Evolutionary conservation across 2,888 invertebrate genomes (phyloP).

Genomic region (Conus canariensis): DNA sequence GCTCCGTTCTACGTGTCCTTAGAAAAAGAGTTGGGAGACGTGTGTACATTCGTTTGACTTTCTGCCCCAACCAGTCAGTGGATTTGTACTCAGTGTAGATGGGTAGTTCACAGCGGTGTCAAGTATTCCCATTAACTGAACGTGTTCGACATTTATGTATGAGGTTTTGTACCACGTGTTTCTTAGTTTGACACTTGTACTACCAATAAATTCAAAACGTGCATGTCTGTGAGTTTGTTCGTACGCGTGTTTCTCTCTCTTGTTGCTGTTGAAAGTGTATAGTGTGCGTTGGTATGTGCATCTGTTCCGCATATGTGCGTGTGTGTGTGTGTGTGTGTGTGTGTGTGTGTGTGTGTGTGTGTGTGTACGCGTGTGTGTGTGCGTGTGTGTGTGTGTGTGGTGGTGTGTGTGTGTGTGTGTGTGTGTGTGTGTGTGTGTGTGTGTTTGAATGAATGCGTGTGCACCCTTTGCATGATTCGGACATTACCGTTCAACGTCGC

Average conservation of each 20-base stretch:
- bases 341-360: conserved; percentile 5
- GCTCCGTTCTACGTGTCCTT: neutral
- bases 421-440: no score
- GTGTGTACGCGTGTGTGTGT: no score
- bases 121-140: neutral
- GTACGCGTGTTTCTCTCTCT: neutral
- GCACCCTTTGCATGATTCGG: no score
- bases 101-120: neutral
- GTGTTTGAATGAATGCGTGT: no score
- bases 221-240: neutral
- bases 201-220: neutral
- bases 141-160: neutral
- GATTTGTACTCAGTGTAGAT: neutral
- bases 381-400: neutral
- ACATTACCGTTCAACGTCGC: no score
- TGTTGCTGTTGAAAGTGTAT: neutral
- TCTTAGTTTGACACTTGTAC: conserved; percentile 8
- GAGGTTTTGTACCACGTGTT: conserved; percentile 2
- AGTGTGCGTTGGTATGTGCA: neutral
- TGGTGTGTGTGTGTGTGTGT: neutral
- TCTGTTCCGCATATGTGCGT: no score
- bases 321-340: neutral
- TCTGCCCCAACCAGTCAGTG: neutral
- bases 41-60: neutral
- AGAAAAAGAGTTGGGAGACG: neutral